A percentile compares a stretch with the other conserved stretches of the same genome.
Evolutionary conservation across 2,888 invertebrate genomes (phyloP).

Genomic region (Caenorhabditis sp.): DNA sequence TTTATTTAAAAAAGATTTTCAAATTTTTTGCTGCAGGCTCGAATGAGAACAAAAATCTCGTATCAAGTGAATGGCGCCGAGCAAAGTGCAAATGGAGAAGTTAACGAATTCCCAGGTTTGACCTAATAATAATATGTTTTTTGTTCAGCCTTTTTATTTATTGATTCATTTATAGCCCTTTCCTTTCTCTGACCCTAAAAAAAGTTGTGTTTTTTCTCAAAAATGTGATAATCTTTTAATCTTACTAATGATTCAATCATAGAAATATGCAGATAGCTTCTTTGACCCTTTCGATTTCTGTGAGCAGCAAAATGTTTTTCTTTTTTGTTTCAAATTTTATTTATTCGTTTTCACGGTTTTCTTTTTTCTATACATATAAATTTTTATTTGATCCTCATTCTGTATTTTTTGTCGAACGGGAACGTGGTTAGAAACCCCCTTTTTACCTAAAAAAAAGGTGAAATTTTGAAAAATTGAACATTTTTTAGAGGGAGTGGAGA

Average conservation of each 20-base stretch:
- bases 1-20: not conserved
- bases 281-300: not conserved
- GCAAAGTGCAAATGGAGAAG: conserved; percentile 54
- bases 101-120: conserved; percentile 61
- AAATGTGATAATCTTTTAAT: not conserved
- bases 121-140: not conserved
- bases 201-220: not conserved
- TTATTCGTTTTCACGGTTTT: not conserved
- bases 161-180: not conserved
- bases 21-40: conserved; percentile 54
- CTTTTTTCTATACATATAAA: not conserved
- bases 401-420: not conserved
- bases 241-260: not conserved
- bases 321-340: not conserved
- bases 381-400: not conserved
- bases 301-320: too few relatives aligned
- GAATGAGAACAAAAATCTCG: conserved; percentile 62
- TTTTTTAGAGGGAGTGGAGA: not conserved
- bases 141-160: not conserved
- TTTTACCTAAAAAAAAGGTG: not conserved
- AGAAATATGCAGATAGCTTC: not conserved
- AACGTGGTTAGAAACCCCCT: not conserved
- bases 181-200: not conserved
- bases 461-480: not conserved
- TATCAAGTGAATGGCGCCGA: conserved; percentile 59